Percentiles rank a stretch among this genome's conserved stretches.
Evolutionary conservation across 2,113 vertebrate species (phyloP).

Genomic region (Sminthopsis crassicaudata): DNA sequence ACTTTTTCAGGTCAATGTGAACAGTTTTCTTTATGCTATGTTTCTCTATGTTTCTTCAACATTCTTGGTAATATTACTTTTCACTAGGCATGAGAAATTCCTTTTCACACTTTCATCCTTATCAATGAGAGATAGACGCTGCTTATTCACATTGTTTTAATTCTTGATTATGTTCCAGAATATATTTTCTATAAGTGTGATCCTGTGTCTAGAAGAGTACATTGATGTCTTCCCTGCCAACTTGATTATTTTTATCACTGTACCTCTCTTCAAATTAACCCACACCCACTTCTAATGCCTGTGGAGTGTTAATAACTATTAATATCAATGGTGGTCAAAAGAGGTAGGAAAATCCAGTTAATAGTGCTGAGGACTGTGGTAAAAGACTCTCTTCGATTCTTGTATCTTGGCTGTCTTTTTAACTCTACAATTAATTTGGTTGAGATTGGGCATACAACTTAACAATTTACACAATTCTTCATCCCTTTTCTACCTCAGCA

Average conservation of each 20-base stretch:
- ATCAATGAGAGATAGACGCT: conserved; percentile 1
- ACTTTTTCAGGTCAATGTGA: background rate
- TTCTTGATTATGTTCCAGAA: conserved; percentile 33
- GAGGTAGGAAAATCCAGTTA: conserved; percentile 27
- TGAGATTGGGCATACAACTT: conserved; percentile 42
- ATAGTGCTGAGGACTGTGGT: conserved; percentile 24
- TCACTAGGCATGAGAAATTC: background rate
- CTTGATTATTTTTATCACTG: background rate
- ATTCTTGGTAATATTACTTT: background rate
- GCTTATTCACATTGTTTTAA: conserved; percentile 19
- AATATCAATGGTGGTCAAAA: conserved; percentile 43
- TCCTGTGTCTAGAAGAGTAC: background rate
- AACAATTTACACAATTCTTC: conserved; percentile 31
- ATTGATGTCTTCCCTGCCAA: conserved; percentile 23
- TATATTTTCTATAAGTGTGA: conserved; percentile 12
- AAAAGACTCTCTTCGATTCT: conserved; percentile 1
- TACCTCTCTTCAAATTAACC: conserved; percentile 37
- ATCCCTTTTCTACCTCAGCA: conserved; percentile 23
- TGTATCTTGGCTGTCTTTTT: conserved; percentile 65
- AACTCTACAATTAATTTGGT: conserved; percentile 41
- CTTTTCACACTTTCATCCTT: background rate
- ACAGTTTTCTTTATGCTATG: background rate
- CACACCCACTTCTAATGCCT: conserved; percentile 56
- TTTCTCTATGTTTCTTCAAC: background rate
- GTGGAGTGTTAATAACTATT: conserved; percentile 20